Conservation (phyloP, 2,113 vertebrate species). For the Trematocara macrostoma region DNA sequence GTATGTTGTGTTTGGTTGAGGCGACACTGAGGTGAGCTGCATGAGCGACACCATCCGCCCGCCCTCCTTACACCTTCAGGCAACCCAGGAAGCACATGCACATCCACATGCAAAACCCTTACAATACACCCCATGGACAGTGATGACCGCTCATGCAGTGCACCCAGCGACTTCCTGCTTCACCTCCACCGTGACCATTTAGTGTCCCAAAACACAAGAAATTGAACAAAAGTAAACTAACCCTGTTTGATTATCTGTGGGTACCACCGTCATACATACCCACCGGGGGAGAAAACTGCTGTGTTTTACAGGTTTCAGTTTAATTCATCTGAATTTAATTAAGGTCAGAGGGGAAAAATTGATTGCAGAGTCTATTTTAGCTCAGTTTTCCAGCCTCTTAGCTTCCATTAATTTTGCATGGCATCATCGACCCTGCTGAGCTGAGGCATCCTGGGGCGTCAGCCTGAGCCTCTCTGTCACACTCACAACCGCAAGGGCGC, state of each 20-base stretch:
- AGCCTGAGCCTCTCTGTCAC: neutral
- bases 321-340: constrained; percentile 41
- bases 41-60: constrained; percentile 16
- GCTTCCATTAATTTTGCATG: constrained; percentile 50
- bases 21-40: constrained; percentile 32
- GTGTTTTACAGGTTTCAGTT: constrained; percentile 20
- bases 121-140: neutral
- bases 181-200: neutral
- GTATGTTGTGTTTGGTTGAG: neutral
- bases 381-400: constrained; percentile 47
- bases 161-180: constrained; percentile 1
- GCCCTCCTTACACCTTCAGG: neutral
- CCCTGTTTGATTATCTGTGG: neutral
- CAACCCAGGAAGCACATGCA: constrained; percentile 66
- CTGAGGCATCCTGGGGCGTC: constrained; percentile 15
- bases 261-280: constrained; percentile 62
- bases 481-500: neutral
- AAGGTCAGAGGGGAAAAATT: constrained; percentile 38
- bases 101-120: constrained; percentile 67
- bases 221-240: neutral
- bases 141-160: constrained; percentile 50
- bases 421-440: constrained; percentile 41
- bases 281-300: neutral
- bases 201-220: neutral
- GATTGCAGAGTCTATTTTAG: constrained; percentile 31